Conservation (phyloP, 2,113 vertebrate genomes). For the Amblyornis subalaris region DNA sequence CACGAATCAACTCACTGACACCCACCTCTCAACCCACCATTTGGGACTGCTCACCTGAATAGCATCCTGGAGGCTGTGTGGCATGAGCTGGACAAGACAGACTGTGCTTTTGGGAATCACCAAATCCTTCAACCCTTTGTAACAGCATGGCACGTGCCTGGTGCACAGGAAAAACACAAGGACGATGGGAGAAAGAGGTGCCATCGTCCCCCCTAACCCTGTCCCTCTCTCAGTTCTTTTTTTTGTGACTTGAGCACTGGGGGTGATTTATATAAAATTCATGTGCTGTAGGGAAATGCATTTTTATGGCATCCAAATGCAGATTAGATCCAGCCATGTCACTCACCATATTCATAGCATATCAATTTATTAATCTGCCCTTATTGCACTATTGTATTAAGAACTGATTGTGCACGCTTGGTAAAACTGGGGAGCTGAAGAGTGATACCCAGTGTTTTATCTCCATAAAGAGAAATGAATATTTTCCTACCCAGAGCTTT, state of each 20-base stretch:
- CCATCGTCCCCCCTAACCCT: not conserved
- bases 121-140: not conserved
- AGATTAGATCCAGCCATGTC: not conserved
- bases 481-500: not conserved
- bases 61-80: not conserved
- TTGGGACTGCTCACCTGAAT: not conserved
- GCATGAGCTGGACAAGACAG: accelerated
- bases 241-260: not conserved
- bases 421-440: not conserved
- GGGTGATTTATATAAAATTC: not conserved
- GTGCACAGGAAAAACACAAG: not conserved
- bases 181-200: too few species aligned
- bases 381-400: not conserved
- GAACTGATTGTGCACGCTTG: accelerated
- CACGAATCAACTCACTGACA: not conserved
- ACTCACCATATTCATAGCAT: not conserved
- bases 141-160: not conserved
- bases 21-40: not conserved
- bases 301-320: not conserved
- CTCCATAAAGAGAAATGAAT: not conserved
- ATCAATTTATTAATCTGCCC: not conserved
- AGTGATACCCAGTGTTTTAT: not conserved
- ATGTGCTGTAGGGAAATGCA: not conserved
- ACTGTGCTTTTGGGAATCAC: accelerated
- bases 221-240: not conserved